These are phyloP conservation scores for Heterodera schachtii DNA, from an alignment of 1,140 invertebrate species.

Conservation along the genomic window DNA sequence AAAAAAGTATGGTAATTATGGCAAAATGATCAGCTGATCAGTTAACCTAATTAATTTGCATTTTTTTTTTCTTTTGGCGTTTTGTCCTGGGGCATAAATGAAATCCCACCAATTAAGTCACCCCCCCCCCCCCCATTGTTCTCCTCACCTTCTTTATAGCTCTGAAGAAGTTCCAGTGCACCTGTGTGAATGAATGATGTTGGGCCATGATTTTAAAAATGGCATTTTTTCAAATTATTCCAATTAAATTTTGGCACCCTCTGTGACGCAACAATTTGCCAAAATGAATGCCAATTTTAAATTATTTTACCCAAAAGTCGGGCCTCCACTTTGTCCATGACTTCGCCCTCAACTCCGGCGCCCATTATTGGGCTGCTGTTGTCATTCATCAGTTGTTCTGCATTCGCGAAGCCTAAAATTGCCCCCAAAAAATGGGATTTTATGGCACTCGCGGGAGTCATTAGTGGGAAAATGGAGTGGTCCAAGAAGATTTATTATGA, in stretches of 20 bases:
- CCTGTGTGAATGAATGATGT: background rate
- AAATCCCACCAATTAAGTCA: too few species aligned
- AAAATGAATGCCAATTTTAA: too few species aligned
- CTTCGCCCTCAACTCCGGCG: conserved; percentile 11
- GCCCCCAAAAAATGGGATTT: background rate
- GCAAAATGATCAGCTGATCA: too few species aligned
- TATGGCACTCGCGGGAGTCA: background rate
- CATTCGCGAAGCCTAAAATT: background rate
- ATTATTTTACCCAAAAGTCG: conserved; percentile 13
- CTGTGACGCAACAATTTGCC: too few species aligned
- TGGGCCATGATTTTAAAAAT: too few species aligned
- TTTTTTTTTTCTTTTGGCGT: too few species aligned
- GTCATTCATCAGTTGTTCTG: background rate
- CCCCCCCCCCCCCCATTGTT: too few species aligned
- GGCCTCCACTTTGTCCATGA: conserved; percentile 33
- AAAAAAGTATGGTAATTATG: too few species aligned
- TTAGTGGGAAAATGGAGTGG: background rate
- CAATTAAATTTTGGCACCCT: too few species aligned
- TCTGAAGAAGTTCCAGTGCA: conserved; percentile 38
- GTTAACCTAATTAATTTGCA: too few species aligned
- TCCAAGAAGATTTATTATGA: background rate
- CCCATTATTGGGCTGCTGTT: background rate
- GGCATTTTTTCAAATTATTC: too few species aligned
- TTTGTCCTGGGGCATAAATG: too few species aligned
- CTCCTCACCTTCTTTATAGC: conserved; percentile 38